Evolutionary conservation across 2,113 vertebrate genomes (phyloP), one percentile per base, ranked within the genome.

Genomic region (Dryoscopus gambensis): DNA sequence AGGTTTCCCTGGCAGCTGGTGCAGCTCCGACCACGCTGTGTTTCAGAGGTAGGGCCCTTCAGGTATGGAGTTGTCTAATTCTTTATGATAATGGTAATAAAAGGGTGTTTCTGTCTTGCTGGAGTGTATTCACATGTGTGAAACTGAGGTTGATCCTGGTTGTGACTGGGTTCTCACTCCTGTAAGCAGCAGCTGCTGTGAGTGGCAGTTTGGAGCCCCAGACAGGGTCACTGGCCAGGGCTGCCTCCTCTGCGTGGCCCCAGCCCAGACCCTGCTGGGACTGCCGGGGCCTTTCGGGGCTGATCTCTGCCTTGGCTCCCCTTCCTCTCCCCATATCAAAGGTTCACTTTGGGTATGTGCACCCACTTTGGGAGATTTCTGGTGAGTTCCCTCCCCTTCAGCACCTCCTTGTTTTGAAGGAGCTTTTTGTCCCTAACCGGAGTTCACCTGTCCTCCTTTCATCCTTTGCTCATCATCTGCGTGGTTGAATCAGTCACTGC

Each of bases 401-500:
- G 86, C 39, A 53, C 8, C n/a, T 73, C 17, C 9, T 39, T 42
- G 14, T 57, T 81, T 53, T 35, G 47, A 14, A 47, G 59, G 56
- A 62, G 12, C 21, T 49, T 57, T 39, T 30, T 78, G 56, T 33
- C 21, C 8, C 2, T 70, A 28, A 22, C 11, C 20, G 17, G 86
- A 49, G 49, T 14, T 77, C 44, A 67, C 53, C 44, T 80, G 49
- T 39, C 6, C 0, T 55, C 39, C 55, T 73, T 42, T 28, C 30
- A 15, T 55, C 19, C 49, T 31, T 57, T 84, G 49, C 28, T 90
- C 20, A 11, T 64, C 5, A 0, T 46, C 44, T 59, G 30, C 9
- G 0, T 44, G 37, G 42, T 0, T 49, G 27, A 52, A 25, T 62
- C 33, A 4, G 40, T 39, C 10, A 7, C 4, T 77, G 44, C 59